Evolutionary conservation across 2,797 vertebrate genomes (phyloP), one percentile per base, ranked within the genome.

Genomic region (Chrysocyon brachyurus): DNA sequence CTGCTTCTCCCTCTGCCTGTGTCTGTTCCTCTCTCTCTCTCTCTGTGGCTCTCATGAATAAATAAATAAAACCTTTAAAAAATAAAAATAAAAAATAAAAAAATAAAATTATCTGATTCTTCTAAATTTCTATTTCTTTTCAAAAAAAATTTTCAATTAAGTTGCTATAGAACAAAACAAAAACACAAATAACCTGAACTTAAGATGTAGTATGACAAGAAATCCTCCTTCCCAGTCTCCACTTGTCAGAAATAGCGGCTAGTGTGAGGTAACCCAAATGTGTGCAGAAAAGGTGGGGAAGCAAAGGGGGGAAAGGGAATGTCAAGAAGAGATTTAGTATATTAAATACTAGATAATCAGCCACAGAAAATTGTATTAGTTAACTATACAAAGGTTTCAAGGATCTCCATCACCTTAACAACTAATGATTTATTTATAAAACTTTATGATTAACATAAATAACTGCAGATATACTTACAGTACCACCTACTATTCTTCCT

Each of bases 401-500:
- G 52, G 94, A 92, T 28, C 9, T 10, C 36, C 12, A 87, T 59
- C 11, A 90, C 56, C 46, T 66, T 61, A 49, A 40, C 70, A 92
- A 75, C 36, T 54, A 86, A 81, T 66, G 11, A 79, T 94, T 95
- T 95, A 81, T 59, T 84, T 82, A 73, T 46, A 87, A 92, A 90
- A 79, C 46, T 59, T 90, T 82, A 86, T 31, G 59, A 91, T 66
- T 87, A 94, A 94, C 4, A 82, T 56, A 96, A 94, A 78, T 73
- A 97, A 93, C 46, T 91, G 28, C 68, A 86, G 84, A 24, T 91
- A 98, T 98, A 99, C 99, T 99, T 99, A 99, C 99, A 91, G 99
- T 99, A 97, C 99, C 99, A 96, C 99, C 99, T 73, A 99, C 99
- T 97, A 99, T 99, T 99, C 99, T 99, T 98, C 99, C 99, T 98